These are phyloP conservation scores for Rhadina sibilatrix DNA, from an alignment of 2,113 vertebrate genomes.

Conservation along the genomic window DNA sequence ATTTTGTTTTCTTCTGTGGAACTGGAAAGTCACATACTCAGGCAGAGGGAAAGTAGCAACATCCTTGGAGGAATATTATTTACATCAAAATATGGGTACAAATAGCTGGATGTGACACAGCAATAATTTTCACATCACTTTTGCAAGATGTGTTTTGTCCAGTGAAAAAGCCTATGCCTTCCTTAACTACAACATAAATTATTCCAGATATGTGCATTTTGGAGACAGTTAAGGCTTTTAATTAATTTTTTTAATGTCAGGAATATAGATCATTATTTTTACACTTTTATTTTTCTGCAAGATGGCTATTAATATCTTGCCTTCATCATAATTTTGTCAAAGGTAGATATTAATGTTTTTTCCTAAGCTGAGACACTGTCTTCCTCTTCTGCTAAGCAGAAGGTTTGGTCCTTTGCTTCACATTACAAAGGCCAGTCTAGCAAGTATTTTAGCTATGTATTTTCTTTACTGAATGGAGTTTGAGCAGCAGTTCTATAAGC, in stretches of 20 bases:
- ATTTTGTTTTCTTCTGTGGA: not conserved
- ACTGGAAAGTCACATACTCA: accelerated
- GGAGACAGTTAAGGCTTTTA: not conserved
- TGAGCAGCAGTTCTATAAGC: not conserved
- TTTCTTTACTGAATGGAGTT: not conserved
- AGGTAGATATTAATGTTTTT: not conserved
- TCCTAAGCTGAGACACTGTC: not conserved
- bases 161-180: not conserved
- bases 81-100: not conserved
- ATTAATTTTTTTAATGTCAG: not conserved
- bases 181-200: not conserved
- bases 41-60: not conserved
- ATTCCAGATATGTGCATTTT: not conserved
- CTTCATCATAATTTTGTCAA: not conserved
- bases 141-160: not conserved
- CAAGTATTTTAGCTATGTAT: not conserved
- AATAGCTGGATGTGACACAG: not conserved
- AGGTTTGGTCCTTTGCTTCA: not conserved
- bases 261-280: not conserved
- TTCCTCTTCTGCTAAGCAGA: not conserved
- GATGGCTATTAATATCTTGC: not conserved
- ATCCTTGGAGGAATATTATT: not conserved
- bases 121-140: not conserved
- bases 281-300: not conserved
- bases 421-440: not conserved